phyloP scores from a whole-genome alignment of 1,140 invertebrate species.

The Leptinotarsa undecemlineata region DNA sequence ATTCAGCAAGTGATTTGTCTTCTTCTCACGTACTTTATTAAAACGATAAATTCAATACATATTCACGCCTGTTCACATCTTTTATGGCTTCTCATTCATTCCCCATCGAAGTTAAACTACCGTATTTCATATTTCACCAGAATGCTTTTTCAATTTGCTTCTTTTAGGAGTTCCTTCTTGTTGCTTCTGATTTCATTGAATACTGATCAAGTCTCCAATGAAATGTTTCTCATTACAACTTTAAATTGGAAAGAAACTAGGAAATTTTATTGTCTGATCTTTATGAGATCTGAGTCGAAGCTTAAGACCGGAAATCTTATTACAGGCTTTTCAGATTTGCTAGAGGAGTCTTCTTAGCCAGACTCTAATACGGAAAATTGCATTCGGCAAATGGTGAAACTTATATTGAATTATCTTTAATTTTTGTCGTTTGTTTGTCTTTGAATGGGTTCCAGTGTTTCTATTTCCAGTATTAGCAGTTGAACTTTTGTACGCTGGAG shows the following conservation, averaged over 20 bases:
- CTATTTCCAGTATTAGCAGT: too few relatives aligned
- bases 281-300: background rate
- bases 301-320: conserved; percentile 14
- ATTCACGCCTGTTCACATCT: background rate
- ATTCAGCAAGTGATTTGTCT: background rate
- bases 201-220: conserved; percentile 34
- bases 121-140: background rate
- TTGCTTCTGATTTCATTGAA: conserved; percentile 31
- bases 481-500: too few relatives aligned
- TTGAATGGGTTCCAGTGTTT: too few relatives aligned
- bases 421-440: background rate
- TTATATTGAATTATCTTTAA: background rate
- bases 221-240: conserved; percentile 36
- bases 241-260: conserved; percentile 34
- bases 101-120: background rate
- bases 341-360: background rate
- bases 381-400: conserved; percentile 5
- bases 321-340: background rate
- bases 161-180: conserved; percentile 29
- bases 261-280: conserved; percentile 21
- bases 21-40: background rate
- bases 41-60: conserved; percentile 6
- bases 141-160: conserved; percentile 10
- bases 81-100: background rate
- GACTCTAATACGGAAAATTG: conserved; percentile 1